Base-by-base conservation (phyloP, 2,113 vertebrate genomes). In the Egretta garzetta region DNA sequence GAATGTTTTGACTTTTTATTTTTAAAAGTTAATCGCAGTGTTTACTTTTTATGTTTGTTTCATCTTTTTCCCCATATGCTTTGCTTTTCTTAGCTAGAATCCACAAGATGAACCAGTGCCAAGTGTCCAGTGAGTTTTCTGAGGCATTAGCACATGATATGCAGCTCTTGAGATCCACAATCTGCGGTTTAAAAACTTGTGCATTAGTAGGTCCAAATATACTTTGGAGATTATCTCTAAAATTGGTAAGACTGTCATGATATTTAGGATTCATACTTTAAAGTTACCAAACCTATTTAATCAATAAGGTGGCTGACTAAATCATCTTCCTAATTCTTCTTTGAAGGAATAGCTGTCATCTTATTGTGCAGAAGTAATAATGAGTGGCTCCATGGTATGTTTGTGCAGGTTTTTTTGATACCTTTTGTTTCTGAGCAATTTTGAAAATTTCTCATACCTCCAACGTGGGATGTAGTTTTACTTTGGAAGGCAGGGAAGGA, bases 21-120 rank as follows among this genome's bases (percentile, higher is more conserved):
- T 96, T 93, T 74, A 24, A 66, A 92, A 93, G 77, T 88, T 91
- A 94, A 96, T 96, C 45, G 1, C 45, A 62, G 49, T 91, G 91
- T 96, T 97, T 96, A 94, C 71, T 80, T 95, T 93, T 82, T n/a
- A 43, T 91, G 60, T 91, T 97, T 90, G 37, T 96, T 94, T 97
- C 80, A 89, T 96, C 86, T 94, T 96, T 89, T 93, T 17, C 66
- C 32, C 86, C 73, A 70, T 85, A 87, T 96, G 80, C 80, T 93
- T 95, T 89, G 70, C 70, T 96, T 92, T 95, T 67, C 70, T 88
- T 88, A 84, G 88, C 83, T 91, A 83, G 74, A 80, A 85, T 85
- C 43, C 35, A 93, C 32, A 80, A 75, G 53, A 75, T 72, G 72
- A 95, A 79, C 14, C 30, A 68, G 24, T 79, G 94, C 83, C 94